phyloP scores from a whole-genome alignment of 2,797 vertebrate genomes.

The Australoheros facetus region DNA sequence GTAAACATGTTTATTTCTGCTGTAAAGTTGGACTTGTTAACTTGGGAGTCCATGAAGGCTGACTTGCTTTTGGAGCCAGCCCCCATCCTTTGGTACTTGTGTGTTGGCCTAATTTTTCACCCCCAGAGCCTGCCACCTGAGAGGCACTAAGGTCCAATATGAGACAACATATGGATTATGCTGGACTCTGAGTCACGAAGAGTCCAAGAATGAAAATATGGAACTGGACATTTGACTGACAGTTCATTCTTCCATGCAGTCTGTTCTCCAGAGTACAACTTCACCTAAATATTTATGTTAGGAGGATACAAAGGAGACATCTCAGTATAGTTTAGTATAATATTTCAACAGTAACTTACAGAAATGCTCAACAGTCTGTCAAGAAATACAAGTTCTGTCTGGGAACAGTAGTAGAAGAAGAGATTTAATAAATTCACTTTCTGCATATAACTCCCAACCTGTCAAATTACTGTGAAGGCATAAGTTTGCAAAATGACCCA shows the following conservation, averaged over 20 bases:
- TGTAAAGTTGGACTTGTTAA: not conserved
- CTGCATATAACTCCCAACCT: not conserved
- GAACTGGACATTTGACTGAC: too few species aligned
- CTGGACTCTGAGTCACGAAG: too few species aligned
- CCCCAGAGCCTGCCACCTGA: too few species aligned
- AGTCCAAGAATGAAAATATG: too few species aligned
- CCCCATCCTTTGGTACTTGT: too few species aligned
- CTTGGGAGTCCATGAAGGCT: too few species aligned
- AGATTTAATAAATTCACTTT: not conserved
- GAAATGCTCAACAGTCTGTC: not conserved
- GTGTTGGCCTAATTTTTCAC: too few species aligned
- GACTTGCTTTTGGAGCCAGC: too few species aligned
- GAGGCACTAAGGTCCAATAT: too few species aligned
- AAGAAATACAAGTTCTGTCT: not conserved
- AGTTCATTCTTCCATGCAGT: not conserved
- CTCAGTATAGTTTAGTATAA: not conserved
- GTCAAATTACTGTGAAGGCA: not conserved
- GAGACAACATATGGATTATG: too few species aligned
- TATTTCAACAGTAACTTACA: too few species aligned
- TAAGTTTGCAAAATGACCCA: not conserved
- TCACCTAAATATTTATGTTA: not conserved
- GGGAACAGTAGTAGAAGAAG: not conserved
- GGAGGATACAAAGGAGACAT: rapidly evolving
- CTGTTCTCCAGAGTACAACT: not conserved
- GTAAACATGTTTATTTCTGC: not conserved